Percentiles rank a stretch among this genome's conserved stretches.
phyloP scores from a whole-genome alignment of 2,113 vertebrate species.

The Aramus guarauna region DNA sequence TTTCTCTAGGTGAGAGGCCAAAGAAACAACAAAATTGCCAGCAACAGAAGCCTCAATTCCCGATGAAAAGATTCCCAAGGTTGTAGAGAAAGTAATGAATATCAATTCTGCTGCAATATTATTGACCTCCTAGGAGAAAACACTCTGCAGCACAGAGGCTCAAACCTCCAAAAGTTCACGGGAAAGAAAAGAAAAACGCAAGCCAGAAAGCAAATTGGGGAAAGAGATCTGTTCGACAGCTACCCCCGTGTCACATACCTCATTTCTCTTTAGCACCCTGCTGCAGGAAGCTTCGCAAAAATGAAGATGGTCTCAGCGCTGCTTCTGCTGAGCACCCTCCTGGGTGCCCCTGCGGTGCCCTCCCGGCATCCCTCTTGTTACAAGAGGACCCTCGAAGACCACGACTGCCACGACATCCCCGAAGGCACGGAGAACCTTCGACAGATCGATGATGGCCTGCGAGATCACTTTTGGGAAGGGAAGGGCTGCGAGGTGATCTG shows the following conservation, averaged over 20 bases:
- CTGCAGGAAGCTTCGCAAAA: neutral
- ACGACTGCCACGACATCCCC: slow-evolving; percentile 70
- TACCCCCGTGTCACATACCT: neutral
- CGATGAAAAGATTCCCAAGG: neutral
- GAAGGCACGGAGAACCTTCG: slow-evolving; percentile 55
- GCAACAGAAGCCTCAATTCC: slow-evolving; percentile 10
- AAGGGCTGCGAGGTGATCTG: slow-evolving; percentile 78
- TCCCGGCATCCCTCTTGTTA: slow-evolving; percentile 71
- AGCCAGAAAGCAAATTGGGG: neutral
- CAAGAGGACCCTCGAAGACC: slow-evolving; percentile 71
- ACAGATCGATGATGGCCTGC: slow-evolving; percentile 34
- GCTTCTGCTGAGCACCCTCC: slow-evolving; percentile 64
- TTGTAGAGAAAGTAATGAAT: slow-evolving; percentile 29
- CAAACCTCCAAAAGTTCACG: neutral
- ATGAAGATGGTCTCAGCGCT: slow-evolving; percentile 43
- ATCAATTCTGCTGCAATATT: neutral
- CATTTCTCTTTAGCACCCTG: neutral
- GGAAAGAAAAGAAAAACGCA: neutral
- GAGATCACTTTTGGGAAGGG: slow-evolving; percentile 79
- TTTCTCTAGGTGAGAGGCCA: slow-evolving; percentile 48
- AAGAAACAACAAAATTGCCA: slow-evolving; percentile 24
- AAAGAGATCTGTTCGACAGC: neutral
- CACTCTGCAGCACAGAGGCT: neutral
- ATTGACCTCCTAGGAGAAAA: slow-evolving; percentile 35
- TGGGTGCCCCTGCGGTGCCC: slow-evolving; percentile 27